Percentiles rank a stretch among this genome's conserved stretches.
Conservation (phyloP, 2,113 vertebrate species). For the sheep (Ovis aries) region DNA sequence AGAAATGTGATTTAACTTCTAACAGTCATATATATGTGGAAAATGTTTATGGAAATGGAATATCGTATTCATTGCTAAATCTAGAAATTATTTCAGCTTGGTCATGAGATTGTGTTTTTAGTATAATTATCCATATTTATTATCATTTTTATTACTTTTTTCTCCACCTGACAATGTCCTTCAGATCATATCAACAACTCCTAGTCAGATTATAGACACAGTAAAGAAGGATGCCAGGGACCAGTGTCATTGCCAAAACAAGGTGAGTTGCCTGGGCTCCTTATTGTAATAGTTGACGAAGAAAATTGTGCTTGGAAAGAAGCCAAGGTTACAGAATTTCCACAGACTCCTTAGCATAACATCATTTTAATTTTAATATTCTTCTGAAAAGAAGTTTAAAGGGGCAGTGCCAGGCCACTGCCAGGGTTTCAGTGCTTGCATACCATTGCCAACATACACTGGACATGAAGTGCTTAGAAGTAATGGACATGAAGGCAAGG, state of each 20-base stretch:
- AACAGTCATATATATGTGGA: neutral
- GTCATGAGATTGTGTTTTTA: neutral
- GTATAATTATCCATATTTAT: neutral
- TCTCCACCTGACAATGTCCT: neutral
- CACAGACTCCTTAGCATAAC: neutral
- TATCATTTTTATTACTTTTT: neutral
- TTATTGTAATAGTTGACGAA: neutral
- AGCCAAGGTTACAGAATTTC: neutral
- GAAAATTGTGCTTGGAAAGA: neutral
- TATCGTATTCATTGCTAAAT: neutral
- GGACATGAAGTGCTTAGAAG: neutral
- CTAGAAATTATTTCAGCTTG: neutral
- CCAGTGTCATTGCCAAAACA: neutral
- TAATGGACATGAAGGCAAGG: neutral
- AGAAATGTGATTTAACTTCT: neutral
- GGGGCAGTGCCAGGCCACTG: rapidly evolving
- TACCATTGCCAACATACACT: neutral
- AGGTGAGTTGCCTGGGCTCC: neutral
- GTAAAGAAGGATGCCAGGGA: neutral
- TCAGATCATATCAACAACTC: neutral
- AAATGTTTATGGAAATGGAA: neutral
- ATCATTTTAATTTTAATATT: neutral
- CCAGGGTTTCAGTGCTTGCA: neutral
- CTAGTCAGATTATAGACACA: neutral
- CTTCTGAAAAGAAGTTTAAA: neutral